Base-by-base conservation (phyloP, 2,113 vertebrate species). In the Leptobrachium leishanense region DNA sequence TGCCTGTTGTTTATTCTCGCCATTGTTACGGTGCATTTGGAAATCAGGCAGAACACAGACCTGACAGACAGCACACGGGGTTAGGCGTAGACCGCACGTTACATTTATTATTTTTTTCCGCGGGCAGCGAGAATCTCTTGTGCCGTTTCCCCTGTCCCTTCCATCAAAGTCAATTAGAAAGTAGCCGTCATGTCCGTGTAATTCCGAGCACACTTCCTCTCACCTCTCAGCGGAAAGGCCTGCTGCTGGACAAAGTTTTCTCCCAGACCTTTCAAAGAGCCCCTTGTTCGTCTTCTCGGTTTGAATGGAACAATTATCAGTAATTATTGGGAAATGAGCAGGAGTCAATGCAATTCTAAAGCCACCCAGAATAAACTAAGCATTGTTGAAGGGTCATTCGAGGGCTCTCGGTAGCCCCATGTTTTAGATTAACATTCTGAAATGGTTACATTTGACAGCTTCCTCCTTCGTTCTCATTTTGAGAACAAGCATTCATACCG, bases 271-370 rank as follows among this genome's bases (percentile, higher is more conserved):
- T 84, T 89, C 82, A 88, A 88, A 89, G 86, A 84, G 83, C 83
- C 88, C 85, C 85, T 83, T 91, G 86, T 90, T 90, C 85, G 86
- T 85, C 57, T 84, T 39, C 88, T 87, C 87, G 86, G 85, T 90
- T 88, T 86, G 87, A 90, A 84, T 89, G 83, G 84, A 63, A 81
- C 82, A 89, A 91, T 91, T 91, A 90, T 90, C 89, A 90, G 84
- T 88, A 89, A 91, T 91, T 89, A 91, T 85, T 91, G 89, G 89
- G 89, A 91, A 91, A 91, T 87, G 87, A 89, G 85, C 84, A 86
- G 84, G 83, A 90, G 88, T 89, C 88, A 87, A 84, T 82, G 87
- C 87, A 88, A 87, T 90, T 88, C 85, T 82, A 84, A 86, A 89
- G 82, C 87, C 84, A 88, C 85, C 87, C 89, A 89, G 90, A 86